These are phyloP conservation scores for Plodia interpunctella DNA, from an alignment of 1,140 invertebrate species.

Conservation along the genomic window DNA sequence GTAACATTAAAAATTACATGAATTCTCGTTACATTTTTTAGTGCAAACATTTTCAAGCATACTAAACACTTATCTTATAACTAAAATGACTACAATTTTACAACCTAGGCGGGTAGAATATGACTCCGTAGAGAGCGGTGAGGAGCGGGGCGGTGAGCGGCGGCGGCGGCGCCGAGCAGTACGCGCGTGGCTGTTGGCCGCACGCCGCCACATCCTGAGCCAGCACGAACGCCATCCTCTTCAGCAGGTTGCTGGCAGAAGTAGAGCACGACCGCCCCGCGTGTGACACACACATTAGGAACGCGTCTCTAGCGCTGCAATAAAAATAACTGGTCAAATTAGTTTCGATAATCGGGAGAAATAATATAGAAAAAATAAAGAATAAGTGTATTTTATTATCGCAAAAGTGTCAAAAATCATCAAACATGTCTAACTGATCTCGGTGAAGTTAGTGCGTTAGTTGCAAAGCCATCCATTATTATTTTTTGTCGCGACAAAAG, in stretches of 20 bases:
- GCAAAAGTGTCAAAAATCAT: no score
- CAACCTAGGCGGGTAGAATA: slow-evolving; percentile 43
- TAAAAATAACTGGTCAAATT: no score
- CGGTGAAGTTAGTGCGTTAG: background rate
- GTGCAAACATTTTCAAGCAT: background rate
- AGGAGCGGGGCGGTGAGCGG: slow-evolving; percentile 38
- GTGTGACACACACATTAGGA: slow-evolving; percentile 49
- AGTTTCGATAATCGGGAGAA: no score
- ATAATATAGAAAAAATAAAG: no score
- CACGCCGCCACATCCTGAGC: slow-evolving; percentile 63
- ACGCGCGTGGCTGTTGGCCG: slow-evolving; percentile 44
- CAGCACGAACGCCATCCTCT: slow-evolving; percentile 62
- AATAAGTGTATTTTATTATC: no score
- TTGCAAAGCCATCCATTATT: background rate
- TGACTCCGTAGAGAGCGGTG: slow-evolving; percentile 33
- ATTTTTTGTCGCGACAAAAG: background rate
- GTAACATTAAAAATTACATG: no score
- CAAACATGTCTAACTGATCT: background rate
- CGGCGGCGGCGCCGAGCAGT: slow-evolving; percentile 42
- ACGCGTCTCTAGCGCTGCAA: slow-evolving; percentile 61
- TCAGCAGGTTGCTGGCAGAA: slow-evolving; percentile 39
- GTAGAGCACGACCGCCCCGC: slow-evolving; percentile 49
- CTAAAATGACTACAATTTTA: no score
- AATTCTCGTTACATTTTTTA: no score
- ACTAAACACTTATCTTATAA: background rate